Conservation (phyloP, 2,888 invertebrate genomes). For the Odontocolon sp. region DNA sequence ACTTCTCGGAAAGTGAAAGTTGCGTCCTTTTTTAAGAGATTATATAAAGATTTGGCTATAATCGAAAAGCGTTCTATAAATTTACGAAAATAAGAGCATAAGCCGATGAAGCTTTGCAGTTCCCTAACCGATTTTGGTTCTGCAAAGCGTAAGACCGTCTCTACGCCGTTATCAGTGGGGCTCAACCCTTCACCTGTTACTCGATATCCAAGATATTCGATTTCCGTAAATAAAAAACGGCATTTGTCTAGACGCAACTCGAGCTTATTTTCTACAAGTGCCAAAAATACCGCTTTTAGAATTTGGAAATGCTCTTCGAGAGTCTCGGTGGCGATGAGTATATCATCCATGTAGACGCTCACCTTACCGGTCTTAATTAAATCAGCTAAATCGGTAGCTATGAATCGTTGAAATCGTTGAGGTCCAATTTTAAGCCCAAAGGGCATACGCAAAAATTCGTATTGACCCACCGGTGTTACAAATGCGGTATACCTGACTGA, state of each 20-base stretch:
- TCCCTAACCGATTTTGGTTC: slow-evolving; percentile 58
- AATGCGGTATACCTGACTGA: slow-evolving; percentile 57
- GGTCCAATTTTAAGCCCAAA: slow-evolving; percentile 50
- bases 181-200: slow-evolving; percentile 47
- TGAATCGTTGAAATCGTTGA: slow-evolving; percentile 55
- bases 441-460: slow-evolving; percentile 11
- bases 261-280: background rate
- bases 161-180: slow-evolving; percentile 50
- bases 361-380: slow-evolving; percentile 56
- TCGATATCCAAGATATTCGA: slow-evolving; percentile 56
- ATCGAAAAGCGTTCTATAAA: slow-evolving; percentile 55
- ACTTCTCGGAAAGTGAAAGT: slow-evolving; percentile 32
- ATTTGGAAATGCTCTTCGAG: slow-evolving; percentile 1
- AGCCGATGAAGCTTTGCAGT: slow-evolving; percentile 64
- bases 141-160: slow-evolving; percentile 61
- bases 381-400: slow-evolving; percentile 48
- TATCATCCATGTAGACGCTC: slow-evolving; percentile 58
- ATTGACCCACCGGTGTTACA: slow-evolving; percentile 1
- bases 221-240: slow-evolving; percentile 49
- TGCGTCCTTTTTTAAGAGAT: slow-evolving; percentile 55
- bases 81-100: slow-evolving; percentile 63
- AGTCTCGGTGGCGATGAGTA: no score
- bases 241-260: slow-evolving; percentile 51
- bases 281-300: background rate
- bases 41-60: slow-evolving; percentile 68